Evolutionary conservation across 92 coral and sea anemone species (phyloP).

Genomic region (Epizoanthus fatuus): DNA sequence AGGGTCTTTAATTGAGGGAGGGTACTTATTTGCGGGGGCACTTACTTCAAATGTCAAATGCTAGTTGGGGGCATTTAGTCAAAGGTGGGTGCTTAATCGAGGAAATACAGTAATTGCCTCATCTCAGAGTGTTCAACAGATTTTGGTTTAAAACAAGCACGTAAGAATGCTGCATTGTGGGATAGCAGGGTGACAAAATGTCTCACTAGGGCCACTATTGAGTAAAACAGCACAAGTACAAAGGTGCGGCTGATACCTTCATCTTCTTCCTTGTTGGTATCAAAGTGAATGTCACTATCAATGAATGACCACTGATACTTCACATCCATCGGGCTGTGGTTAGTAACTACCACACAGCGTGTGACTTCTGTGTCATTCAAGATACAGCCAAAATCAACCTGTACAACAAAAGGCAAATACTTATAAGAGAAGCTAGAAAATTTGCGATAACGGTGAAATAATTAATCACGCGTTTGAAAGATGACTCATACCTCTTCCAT

Average conservation of each 20-base stretch:
- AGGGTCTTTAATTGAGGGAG: no score
- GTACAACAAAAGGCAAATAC: background rate
- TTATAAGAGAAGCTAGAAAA: background rate
- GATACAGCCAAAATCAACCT: slow-evolving; percentile 99
- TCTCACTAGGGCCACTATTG: no score
- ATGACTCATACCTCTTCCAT: slow-evolving; percentile 76
- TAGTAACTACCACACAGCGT: slow-evolving; percentile 86
- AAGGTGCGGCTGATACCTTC: slow-evolving; percentile 66
- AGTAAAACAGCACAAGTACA: no score
- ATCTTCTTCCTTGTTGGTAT: slow-evolving; percentile 82
- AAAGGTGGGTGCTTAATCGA: no score
- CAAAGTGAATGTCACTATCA: slow-evolving; percentile 89
- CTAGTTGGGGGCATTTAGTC: no score
- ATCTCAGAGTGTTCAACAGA: no score
- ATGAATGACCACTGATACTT: slow-evolving; percentile 97
- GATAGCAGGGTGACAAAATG: no score
- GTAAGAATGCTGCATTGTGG: background rate
- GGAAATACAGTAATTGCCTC: no score
- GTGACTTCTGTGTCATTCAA: slow-evolving; percentile 98
- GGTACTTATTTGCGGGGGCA: no score
- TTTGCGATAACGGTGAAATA: background rate
- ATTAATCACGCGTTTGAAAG: background rate
- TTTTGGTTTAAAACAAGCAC: background rate
- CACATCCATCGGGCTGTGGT: slow-evolving; percentile 99
- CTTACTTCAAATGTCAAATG: no score